A percentile compares a stretch with the other conserved stretches of the same genome.
Evolutionary conservation across 1,140 invertebrate genomes (phyloP).

Genomic region (Leptoteleia sp.): DNA sequence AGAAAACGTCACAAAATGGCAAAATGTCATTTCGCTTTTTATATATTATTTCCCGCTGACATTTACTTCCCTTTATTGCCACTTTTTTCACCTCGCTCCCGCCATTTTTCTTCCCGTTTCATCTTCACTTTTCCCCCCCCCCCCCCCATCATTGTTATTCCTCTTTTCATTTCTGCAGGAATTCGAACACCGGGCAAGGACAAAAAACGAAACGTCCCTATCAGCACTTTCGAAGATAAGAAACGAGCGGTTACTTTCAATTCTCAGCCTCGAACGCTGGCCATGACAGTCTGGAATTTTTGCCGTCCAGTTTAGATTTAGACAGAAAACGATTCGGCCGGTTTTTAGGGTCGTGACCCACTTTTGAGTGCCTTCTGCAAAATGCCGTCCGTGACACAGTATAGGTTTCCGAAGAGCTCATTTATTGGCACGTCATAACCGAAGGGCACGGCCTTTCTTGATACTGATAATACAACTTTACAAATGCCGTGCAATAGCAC

Average conservation of each 20-base stretch:
- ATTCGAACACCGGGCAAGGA: not conserved
- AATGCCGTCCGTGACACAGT: slow-evolving; percentile 68
- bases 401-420: slow-evolving; percentile 64
- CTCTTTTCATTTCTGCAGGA: too few relatives aligned
- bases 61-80: too few relatives aligned
- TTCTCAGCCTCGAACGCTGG: slow-evolving; percentile 1
- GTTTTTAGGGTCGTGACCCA: slow-evolving; percentile 74
- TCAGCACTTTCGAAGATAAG: not conserved
- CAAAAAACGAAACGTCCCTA: not conserved
- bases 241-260: not conserved
- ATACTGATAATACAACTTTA: slow-evolving; percentile 56
- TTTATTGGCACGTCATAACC: slow-evolving; percentile 58
- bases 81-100: too few relatives aligned
- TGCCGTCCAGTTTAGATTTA: slow-evolving; percentile 40
- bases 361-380: slow-evolving; percentile 64
- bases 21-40: too few relatives aligned
- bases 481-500: slow-evolving; percentile 48
- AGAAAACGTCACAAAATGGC: too few relatives aligned
- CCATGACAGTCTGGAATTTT: slow-evolving; percentile 26
- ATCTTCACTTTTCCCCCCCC: too few relatives aligned
- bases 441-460: slow-evolving; percentile 67
- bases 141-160: too few relatives aligned
- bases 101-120: too few relatives aligned
- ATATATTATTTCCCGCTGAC: too few relatives aligned
- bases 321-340: slow-evolving; percentile 13